These are phyloP conservation scores for Xiphophorus couchianus DNA, from an alignment of 2,113 vertebrate genomes.

Conservation along the genomic window DNA sequence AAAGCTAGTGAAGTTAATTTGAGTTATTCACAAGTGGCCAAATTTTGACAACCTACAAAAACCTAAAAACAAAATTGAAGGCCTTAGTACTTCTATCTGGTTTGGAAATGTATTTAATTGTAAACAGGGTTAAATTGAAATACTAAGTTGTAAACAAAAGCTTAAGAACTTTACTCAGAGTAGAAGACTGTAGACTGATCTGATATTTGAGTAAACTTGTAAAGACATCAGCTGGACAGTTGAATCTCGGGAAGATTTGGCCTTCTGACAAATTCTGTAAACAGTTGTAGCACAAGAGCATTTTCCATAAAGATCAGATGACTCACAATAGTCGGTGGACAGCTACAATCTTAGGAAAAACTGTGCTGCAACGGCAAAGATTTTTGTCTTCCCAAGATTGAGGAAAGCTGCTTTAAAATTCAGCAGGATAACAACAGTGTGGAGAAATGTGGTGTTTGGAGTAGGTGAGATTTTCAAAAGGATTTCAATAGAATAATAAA, in stretches of 20 bases:
- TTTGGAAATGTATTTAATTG: too few relatives aligned
- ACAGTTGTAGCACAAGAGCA: conserved; percentile 6
- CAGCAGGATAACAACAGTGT: background rate
- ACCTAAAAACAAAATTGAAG: too few relatives aligned
- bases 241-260: conserved; percentile 4
- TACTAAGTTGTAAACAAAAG: too few relatives aligned
- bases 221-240: too few relatives aligned
- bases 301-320: conserved; percentile 40
- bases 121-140: too few relatives aligned
- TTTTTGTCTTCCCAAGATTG: conserved; percentile 10
- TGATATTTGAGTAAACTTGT: too few relatives aligned
- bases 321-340: conserved; percentile 27
- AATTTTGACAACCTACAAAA: too few relatives aligned
- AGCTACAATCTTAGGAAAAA: conserved; percentile 3
- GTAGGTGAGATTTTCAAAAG: conserved; percentile 18
- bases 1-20: too few relatives aligned
- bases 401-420: conserved; percentile 14
- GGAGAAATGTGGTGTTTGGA: background rate
- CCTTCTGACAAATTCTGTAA: conserved; percentile 7
- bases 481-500: conserved; percentile 8
- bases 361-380: conserved; percentile 19
- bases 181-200: too few relatives aligned
- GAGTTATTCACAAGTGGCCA: too few relatives aligned
- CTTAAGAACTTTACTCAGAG: too few relatives aligned
- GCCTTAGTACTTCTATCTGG: too few relatives aligned